These are phyloP conservation scores for Abrostola tripartita DNA, from an alignment of 2,888 invertebrate genomes.

Conservation along the genomic window DNA sequence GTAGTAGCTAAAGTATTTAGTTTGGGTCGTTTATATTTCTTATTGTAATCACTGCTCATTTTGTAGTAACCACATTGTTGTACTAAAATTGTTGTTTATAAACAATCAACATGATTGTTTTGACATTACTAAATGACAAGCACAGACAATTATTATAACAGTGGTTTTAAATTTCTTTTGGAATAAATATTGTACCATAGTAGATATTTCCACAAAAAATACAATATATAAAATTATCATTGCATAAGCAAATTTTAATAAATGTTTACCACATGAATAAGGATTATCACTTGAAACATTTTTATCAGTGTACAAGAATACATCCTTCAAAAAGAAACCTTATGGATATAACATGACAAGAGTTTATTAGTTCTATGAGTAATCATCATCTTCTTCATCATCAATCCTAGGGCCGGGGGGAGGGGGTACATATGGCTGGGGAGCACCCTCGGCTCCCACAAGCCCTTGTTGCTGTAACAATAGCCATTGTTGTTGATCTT, in stretches of 20 bases:
- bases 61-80: constrained; percentile 64
- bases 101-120: constrained; percentile 31
- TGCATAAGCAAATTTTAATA: not conserved
- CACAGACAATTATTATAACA: constrained; percentile 9
- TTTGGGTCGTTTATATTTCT: constrained; percentile 75
- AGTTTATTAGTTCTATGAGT: constrained; percentile 69
- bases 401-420: constrained; percentile 74
- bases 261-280: constrained; percentile 8
- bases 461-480: constrained; percentile 91
- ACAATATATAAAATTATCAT: not conserved
- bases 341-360: constrained; percentile 4
- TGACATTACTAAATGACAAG: constrained; percentile 38
- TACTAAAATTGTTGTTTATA: constrained; percentile 29
- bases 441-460: constrained; percentile 73
- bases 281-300: constrained; percentile 2
- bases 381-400: constrained; percentile 87
- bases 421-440: constrained; percentile 81
- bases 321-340: constrained; percentile 13
- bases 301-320: constrained; percentile 3
- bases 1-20: constrained; percentile 66
- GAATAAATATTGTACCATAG: not conserved
- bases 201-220: not conserved
- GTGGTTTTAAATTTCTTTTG: not conserved
- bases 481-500: constrained; percentile 97
- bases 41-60: constrained; percentile 71